A percentile compares a stretch with the other conserved stretches of the same genome.
These are phyloP conservation scores for Gymnopithys bicolor DNA, from an alignment of 2,797 vertebrate species.

Conservation along the genomic window DNA sequence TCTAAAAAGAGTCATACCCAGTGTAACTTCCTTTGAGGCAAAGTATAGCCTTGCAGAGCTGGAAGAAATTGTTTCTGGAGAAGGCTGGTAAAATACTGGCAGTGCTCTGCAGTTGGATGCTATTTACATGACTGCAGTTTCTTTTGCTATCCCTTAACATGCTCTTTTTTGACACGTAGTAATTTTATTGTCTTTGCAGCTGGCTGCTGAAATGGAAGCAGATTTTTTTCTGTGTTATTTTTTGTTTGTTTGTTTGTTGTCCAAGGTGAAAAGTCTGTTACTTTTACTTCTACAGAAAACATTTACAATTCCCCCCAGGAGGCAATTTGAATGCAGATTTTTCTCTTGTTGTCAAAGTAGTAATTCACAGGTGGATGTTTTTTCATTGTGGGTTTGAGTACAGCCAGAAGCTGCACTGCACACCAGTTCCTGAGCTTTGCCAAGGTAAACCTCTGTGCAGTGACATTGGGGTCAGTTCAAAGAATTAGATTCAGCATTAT, in stretches of 20 bases:
- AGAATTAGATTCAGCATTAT: neutral
- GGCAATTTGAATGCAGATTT: neutral
- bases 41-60: neutral
- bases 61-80: neutral
- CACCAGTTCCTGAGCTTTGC: neutral
- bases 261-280: constrained; percentile 1
- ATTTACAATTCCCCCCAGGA: neutral
- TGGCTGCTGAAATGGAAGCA: constrained; percentile 4
- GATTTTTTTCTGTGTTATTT: neutral
- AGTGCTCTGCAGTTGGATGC: neutral
- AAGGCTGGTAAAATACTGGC: neutral
- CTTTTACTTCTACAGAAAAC: neutral
- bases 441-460: neutral
- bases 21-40: neutral
- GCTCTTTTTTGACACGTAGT: neutral
- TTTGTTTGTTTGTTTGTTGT: neutral
- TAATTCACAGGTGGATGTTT: neutral
- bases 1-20: neutral
- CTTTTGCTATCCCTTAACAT: neutral
- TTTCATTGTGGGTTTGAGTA: neutral
- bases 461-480: neutral
- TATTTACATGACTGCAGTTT: neutral
- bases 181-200: constrained; percentile 38
- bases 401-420: neutral
- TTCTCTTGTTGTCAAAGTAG: neutral